Conservation (phyloP, 2,888 invertebrate genomes). For the Ochropacha duplaris region DNA sequence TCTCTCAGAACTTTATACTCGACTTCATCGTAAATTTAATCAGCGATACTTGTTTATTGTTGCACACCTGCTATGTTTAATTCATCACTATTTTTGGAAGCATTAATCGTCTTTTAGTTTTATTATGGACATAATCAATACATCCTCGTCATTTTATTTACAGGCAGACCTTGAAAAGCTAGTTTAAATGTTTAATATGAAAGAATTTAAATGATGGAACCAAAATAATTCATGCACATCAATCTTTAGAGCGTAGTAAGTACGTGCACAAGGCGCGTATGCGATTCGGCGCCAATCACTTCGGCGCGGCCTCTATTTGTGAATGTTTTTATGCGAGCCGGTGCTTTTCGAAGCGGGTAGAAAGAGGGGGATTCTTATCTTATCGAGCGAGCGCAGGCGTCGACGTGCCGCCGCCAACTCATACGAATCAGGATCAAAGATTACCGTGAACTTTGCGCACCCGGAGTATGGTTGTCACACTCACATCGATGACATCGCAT, state of each 20-base stretch:
- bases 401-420: constrained; percentile 50
- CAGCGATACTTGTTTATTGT: constrained; percentile 42
- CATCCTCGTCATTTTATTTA: constrained; percentile 15
- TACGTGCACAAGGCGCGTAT: constrained; percentile 44
- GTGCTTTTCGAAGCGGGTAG: constrained; percentile 43
- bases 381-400: constrained; percentile 51
- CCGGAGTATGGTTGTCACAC: constrained; percentile 27
- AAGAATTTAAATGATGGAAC: constrained; percentile 34
- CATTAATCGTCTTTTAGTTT: constrained; percentile 18
- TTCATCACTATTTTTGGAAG: constrained; percentile 38
- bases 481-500: constrained; percentile 6
- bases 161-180: constrained; percentile 16
- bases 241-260: constrained; percentile 44
- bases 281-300: constrained; percentile 53
- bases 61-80: constrained; percentile 49
- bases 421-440: constrained; percentile 42
- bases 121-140: constrained; percentile 14
- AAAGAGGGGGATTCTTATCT: constrained; percentile 43
- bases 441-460: constrained; percentile 38
- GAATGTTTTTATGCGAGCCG: constrained; percentile 63
- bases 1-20: constrained; percentile 37
- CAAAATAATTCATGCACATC: constrained; percentile 52
- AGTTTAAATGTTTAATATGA: constrained; percentile 11
- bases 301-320: constrained; percentile 59
- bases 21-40: constrained; percentile 46